Percentiles rank a stretch among this genome's conserved stretches.
Evolutionary conservation across 2,888 invertebrate species (phyloP).

Genomic region (Lucinisca nassula): DNA sequence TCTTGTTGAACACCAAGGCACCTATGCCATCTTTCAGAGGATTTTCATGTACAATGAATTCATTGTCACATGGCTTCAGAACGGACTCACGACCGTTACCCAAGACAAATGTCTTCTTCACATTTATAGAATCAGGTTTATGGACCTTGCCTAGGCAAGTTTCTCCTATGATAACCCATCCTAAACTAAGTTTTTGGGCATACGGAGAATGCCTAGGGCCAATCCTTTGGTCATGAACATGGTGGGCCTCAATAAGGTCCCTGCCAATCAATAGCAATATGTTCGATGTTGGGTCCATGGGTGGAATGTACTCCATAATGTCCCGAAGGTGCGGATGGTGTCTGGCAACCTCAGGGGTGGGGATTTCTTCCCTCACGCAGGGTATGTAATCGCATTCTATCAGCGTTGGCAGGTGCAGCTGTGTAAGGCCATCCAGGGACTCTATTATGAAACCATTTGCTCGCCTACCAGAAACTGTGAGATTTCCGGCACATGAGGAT

Average conservation of each 20-base stretch:
- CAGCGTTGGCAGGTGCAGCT: slow-evolving; percentile 43
- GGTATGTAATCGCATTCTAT: slow-evolving; percentile 57
- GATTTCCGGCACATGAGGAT: background rate
- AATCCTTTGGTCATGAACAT: slow-evolving; percentile 41
- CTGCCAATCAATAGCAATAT: slow-evolving; percentile 32
- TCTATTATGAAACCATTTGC: slow-evolving; percentile 39
- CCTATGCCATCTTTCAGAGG: background rate
- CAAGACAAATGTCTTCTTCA: slow-evolving; percentile 23
- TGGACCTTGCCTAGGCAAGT: slow-evolving; percentile 49
- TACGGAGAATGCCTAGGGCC: slow-evolving; percentile 28
- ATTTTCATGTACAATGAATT: background rate
- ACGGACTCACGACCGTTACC: background rate
- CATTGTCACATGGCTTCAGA: slow-evolving; percentile 5
- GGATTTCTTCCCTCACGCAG: slow-evolving; percentile 39
- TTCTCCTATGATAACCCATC: slow-evolving; percentile 45
- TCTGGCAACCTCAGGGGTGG: slow-evolving; percentile 24
- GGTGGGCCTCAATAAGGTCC: slow-evolving; percentile 31
- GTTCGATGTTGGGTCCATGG: background rate
- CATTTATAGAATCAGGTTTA: slow-evolving; percentile 11
- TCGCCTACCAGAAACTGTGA: slow-evolving; percentile 23
- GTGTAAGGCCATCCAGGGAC: slow-evolving; percentile 30
- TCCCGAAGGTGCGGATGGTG: slow-evolving; percentile 15
- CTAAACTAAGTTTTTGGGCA: slow-evolving; percentile 26
- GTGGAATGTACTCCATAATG: background rate
- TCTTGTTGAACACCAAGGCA: slow-evolving; percentile 24